Evolutionary conservation across 2,797 vertebrate genomes (phyloP), one percentile per base, ranked within the genome.

Genomic region (Petrocephalus sullivani): DNA sequence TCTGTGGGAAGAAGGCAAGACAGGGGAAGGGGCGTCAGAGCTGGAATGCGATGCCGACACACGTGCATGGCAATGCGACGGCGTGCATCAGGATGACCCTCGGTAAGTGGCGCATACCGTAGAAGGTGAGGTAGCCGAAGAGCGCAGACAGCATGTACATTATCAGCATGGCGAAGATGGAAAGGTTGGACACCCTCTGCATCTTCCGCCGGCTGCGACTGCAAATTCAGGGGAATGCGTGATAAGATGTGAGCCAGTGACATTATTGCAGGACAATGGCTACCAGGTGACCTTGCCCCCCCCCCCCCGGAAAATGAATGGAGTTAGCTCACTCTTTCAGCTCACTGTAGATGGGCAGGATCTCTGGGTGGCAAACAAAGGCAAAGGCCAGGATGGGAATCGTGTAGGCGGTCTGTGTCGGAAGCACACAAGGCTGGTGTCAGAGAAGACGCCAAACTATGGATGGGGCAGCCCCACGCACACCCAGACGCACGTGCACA

Each of bases 281-380:
- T 23, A 54, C 21, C 3, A 28, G 10, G 46, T 53, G 82, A 54
- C 49, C 21, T 0, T 56, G 46, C 16, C 21, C 51, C n/a, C 21
- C n/a, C 9, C 21, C 51, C n/a, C 21, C n/a, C 9, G 10, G 14
- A 9, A 7, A 23, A 84, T 3, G 10, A n/a, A 56, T 3, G 46
- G 37, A 54, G 23, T 19, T 37, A 0, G 90, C 97, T 96, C 94
- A 99, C 98, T 98, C 96, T 97, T 98, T 99, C 28, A 99, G 97
- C 94, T 99, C 98, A 82, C 97, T 99, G 97, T 99, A 99, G 95
- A 99, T 98, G 41, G 98, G 98, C 91, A 99, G 95, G 84, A 99
- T 97, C 91, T 99, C 98, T 0, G 98, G 98, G 87, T 99, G 98
- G 93, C 98, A 99, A 90, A 99, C 98, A 41, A 99, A 99, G 54